Percentiles rank a stretch among this genome's conserved stretches.
Evolutionary conservation across 2,113 vertebrate species (phyloP).

Genomic region (Callorhinus ursinus): DNA sequence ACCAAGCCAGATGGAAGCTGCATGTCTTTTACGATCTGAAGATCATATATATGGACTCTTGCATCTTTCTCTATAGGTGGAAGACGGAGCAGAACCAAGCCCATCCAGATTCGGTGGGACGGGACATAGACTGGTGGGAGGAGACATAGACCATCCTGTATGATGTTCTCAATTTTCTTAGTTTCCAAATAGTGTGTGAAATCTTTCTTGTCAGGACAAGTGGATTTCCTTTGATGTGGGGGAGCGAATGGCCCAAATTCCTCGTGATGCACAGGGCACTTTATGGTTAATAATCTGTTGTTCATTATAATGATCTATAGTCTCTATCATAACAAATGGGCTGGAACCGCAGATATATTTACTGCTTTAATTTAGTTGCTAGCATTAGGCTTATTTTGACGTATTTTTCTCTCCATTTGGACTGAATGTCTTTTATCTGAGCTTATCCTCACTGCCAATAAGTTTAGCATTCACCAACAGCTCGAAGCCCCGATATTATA

Average conservation of each 20-base stretch:
- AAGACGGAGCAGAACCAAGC: neutral
- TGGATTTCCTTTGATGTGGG: neutral
- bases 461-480: conserved; percentile 56
- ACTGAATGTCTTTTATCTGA: conserved; percentile 61
- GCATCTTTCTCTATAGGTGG: fast-evolving
- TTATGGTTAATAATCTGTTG: conserved; percentile 60
- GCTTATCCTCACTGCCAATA: conserved; percentile 69
- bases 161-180: neutral
- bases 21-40: neutral
- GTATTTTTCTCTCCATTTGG: conserved; percentile 69
- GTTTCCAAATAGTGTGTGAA: neutral
- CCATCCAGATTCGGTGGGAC: neutral
- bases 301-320: conserved; percentile 64
- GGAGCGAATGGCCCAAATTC: neutral
- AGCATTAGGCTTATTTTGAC: conserved; percentile 70
- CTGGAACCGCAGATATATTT: conserved; percentile 68
- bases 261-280: conserved; percentile 49
- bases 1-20: neutral
- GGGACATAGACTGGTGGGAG: fast-evolving
- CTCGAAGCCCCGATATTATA: conserved; percentile 64
- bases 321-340: conserved; percentile 63
- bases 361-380: conserved; percentile 71
- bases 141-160: fast-evolving
- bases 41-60: fast-evolving
- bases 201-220: neutral